These are phyloP conservation scores for Bombylius major DNA, from an alignment of 2,888 invertebrate genomes.

Conservation along the genomic window DNA sequence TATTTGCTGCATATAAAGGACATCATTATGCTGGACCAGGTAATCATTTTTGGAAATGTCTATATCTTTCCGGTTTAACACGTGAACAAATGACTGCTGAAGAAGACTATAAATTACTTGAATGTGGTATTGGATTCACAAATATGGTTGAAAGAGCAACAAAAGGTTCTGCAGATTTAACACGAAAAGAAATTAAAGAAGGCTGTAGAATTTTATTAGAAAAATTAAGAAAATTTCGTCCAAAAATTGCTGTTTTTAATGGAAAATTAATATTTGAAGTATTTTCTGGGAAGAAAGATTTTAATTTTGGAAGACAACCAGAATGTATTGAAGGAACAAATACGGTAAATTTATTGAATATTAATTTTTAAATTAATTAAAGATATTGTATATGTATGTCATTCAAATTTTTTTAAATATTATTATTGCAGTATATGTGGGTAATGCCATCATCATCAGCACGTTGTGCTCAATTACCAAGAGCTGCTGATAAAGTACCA, in stretches of 20 bases:
- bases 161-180: slow-evolving; percentile 90
- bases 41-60: slow-evolving; percentile 98
- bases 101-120: slow-evolving; percentile 85
- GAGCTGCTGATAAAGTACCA: slow-evolving; percentile 95
- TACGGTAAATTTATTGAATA: slow-evolving; percentile 53
- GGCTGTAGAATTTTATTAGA: slow-evolving; percentile 78
- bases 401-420: neutral
- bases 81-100: slow-evolving; percentile 92
- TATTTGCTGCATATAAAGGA: slow-evolving; percentile 94
- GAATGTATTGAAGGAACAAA: slow-evolving; percentile 87
- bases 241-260: slow-evolving; percentile 95
- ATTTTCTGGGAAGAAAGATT: slow-evolving; percentile 94
- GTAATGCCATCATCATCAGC: slow-evolving; percentile 99
- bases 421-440: slow-evolving; percentile 75
- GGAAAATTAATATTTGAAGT: slow-evolving; percentile 98
- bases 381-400: neutral
- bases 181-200: slow-evolving; percentile 86
- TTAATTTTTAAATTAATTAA: neutral
- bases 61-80: slow-evolving; percentile 86
- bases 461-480: slow-evolving; percentile 91
- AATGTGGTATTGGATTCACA: slow-evolving; percentile 94
- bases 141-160: slow-evolving; percentile 95
- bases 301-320: slow-evolving; percentile 91
- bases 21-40: slow-evolving; percentile 98
- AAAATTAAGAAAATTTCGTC: slow-evolving; percentile 82